Evolutionary conservation across 2,888 invertebrate species (phyloP).

Genomic region (Sisyra terminalis): DNA sequence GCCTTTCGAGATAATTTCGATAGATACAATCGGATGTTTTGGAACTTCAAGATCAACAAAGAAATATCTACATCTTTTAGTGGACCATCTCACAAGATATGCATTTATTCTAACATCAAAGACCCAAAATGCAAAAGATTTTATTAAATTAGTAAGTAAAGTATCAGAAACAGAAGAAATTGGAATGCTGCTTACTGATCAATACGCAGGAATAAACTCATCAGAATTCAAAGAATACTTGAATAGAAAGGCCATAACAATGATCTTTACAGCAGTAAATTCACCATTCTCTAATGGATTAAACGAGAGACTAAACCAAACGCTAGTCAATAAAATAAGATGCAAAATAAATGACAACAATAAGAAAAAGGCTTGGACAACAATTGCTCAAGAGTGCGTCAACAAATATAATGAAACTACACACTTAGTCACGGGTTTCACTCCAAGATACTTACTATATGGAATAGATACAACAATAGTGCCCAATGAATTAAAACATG

Average conservation of each 20-base stretch:
- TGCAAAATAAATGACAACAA: slow-evolving; percentile 10
- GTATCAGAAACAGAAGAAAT: slow-evolving; percentile 10
- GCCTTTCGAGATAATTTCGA: slow-evolving; percentile 16
- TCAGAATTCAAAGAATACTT: slow-evolving; percentile 15
- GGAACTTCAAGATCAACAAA: slow-evolving; percentile 15
- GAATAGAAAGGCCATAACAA: slow-evolving; percentile 10
- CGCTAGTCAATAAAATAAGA: no score
- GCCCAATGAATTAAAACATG: background rate
- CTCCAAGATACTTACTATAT: slow-evolving; percentile 11
- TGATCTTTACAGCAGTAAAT: slow-evolving; percentile 12
- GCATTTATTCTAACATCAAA: slow-evolving; percentile 16
- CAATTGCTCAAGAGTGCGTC: slow-evolving; percentile 11
- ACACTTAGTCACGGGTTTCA: slow-evolving; percentile 11
- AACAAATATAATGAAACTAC: slow-evolving; percentile 12
- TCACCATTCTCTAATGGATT: slow-evolving; percentile 4
- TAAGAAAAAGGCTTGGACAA: slow-evolving; percentile 11
- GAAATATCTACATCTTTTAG: slow-evolving; percentile 17
- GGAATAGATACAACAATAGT: background rate
- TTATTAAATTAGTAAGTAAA: slow-evolving; percentile 14
- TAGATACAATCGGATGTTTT: slow-evolving; percentile 17
- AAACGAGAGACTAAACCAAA: no score
- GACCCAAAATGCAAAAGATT: slow-evolving; percentile 15
- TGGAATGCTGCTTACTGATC: slow-evolving; percentile 14
- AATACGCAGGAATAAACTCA: slow-evolving; percentile 16
- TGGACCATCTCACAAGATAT: slow-evolving; percentile 16